Evolutionary conservation across 1,140 invertebrate species (phyloP), one percentile per base, ranked within the genome.

Genomic region (Campoletis sonorensis): DNA sequence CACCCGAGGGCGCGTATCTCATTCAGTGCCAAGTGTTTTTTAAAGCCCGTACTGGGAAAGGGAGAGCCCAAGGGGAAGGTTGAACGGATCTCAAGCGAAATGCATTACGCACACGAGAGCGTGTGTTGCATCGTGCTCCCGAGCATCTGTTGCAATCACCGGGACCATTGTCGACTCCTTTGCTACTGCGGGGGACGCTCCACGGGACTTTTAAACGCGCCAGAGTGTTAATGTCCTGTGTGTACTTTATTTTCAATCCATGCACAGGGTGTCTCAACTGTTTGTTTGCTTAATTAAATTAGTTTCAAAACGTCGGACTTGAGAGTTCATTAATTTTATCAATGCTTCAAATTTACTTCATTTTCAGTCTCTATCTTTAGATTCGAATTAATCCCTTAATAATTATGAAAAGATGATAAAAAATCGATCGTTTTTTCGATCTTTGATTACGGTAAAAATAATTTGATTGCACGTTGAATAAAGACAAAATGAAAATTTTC

Each of bases 61-160:
- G 54, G 54, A 58, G 54, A 58, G 54, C 54, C 54, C 18, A 21
- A 58, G 18, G 54, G 54, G 54, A 58, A 58, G 54, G 16, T 18
- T 58, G 18, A 11, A 21, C 21, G 13, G 18, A 58, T 18, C 54
- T 58, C 21, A 58, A 45, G 40, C 54, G 54, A n/a, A 58, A 58
- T 58, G 18, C 54, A 23, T 58, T 58, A 58, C 54, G 54, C 18
- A 58, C 18, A 11, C 11, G 54, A n/a, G 54, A 58, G 21, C 16
- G 64, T 30, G 64, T 26, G 26, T 37, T 18, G 33, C 68, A 40
- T 15, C 33, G 68, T 81, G 76, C 79, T 73, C 83, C 81, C 79
- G 78, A 75, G 83, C 84, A 85, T 87, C 82, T 87, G 86, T 86
- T 84, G 81, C 84, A 26, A 81, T 82, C 45, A 72, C 30, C 73